Conservation (phyloP, 2,888 invertebrate genomes). For the Acleris laterana region DNA sequence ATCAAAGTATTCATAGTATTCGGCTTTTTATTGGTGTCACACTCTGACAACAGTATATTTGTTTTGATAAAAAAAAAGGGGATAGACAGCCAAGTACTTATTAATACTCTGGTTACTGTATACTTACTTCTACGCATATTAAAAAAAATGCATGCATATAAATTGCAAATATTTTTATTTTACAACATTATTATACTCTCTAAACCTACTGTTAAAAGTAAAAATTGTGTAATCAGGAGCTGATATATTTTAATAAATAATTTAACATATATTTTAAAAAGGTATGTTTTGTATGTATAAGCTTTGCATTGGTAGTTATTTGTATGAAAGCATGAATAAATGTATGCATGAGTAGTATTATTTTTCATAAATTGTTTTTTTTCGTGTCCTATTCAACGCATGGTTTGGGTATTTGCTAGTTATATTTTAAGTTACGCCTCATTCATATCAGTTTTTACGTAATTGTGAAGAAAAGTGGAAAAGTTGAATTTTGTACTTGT, state of each 20-base stretch:
- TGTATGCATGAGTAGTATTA: constrained; percentile 29
- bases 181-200: neutral
- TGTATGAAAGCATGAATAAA: constrained; percentile 27
- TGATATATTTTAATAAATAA: neutral
- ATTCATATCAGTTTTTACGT: constrained; percentile 21
- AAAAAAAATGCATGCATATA: too few species aligned
- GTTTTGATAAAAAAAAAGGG: too few species aligned
- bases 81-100: too few species aligned
- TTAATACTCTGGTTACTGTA: too few species aligned
- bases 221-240: neutral
- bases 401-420: constrained; percentile 33
- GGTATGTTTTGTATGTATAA: constrained; percentile 14
- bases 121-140: too few species aligned
- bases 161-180: too few species aligned
- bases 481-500: constrained; percentile 5
- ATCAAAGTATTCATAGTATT: too few species aligned
- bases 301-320: constrained; percentile 31
- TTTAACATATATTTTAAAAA: constrained; percentile 13
- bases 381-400: constrained; percentile 16
- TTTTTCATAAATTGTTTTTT: neutral
- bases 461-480: constrained; percentile 11
- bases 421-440: constrained; percentile 20
- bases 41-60: too few species aligned
- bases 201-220: neutral
- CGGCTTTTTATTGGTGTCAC: too few species aligned